Evolutionary conservation across 2,888 invertebrate species (phyloP).

Genomic region (Troides aeacus): DNA sequence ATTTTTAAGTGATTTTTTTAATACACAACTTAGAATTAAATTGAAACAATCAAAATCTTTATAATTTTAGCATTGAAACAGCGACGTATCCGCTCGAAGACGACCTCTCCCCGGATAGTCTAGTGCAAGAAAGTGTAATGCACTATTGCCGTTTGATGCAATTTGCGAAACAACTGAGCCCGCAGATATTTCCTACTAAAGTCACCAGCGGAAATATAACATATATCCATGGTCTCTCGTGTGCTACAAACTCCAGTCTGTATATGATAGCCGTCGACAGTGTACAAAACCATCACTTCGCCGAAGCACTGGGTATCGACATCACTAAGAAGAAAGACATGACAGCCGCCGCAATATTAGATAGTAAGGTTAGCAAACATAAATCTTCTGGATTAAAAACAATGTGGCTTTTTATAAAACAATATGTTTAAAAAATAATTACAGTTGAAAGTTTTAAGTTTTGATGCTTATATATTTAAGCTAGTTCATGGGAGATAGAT

Average conservation of each 20-base stretch:
- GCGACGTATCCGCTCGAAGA: constrained; percentile 69
- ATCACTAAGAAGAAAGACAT: constrained; percentile 79
- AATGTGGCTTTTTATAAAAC: too few relatives aligned
- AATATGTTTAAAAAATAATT: too few relatives aligned
- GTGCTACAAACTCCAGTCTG: constrained; percentile 60
- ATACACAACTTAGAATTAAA: too few relatives aligned
- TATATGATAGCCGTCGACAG: constrained; percentile 86
- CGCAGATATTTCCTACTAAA: constrained; percentile 53
- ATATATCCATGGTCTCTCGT: constrained; percentile 71
- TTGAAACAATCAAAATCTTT: too few relatives aligned
- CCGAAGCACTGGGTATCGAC: constrained; percentile 87
- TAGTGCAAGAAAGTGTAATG: constrained; percentile 64
- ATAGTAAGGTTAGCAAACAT: constrained; percentile 80
- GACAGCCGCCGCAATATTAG: constrained; percentile 85
- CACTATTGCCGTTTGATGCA: constrained; percentile 63
- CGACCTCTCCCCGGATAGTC: constrained; percentile 77
- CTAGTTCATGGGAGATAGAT: too few relatives aligned
- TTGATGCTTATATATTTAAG: too few relatives aligned
- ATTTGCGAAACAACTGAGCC: constrained; percentile 63
- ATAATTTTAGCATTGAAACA: constrained; percentile 59
- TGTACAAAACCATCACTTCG: constrained; percentile 85
- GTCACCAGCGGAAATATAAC: constrained; percentile 47
- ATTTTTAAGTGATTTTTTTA: too few relatives aligned
- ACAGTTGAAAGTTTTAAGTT: too few relatives aligned
- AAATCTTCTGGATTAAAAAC: not conserved